A percentile compares a stretch with the other conserved stretches of the same genome.
Conservation (phyloP, 2,888 invertebrate genomes). For the Nomada flava region DNA sequence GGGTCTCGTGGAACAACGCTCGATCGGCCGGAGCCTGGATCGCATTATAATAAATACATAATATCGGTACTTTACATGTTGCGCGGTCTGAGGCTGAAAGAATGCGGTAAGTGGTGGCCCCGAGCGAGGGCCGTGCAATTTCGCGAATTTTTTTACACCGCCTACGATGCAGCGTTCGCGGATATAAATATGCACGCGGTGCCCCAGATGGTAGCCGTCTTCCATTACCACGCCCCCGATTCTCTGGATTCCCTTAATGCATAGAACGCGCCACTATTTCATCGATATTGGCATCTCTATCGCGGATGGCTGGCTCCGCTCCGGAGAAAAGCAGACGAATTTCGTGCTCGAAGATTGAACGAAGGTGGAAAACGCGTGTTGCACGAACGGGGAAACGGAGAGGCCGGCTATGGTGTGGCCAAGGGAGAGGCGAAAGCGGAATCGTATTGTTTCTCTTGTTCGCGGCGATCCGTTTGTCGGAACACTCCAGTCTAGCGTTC, state of each 20-base stretch:
- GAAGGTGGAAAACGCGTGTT: not conserved
- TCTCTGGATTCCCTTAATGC: slow-evolving; percentile 32
- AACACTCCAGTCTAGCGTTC: slow-evolving; percentile 82
- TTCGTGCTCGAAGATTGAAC: slow-evolving; percentile 3
- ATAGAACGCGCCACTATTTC: slow-evolving; percentile 31
- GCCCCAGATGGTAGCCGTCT: slow-evolving; percentile 55
- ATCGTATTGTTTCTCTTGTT: slow-evolving; percentile 80
- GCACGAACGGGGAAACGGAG: slow-evolving; percentile 14
- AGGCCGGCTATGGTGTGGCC: slow-evolving; percentile 19
- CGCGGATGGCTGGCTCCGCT: not conserved
- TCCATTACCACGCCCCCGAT: slow-evolving; percentile 58
- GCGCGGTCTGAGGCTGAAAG: slow-evolving; percentile 55
- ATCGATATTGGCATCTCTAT: slow-evolving; percentile 39
- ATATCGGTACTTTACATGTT: slow-evolving; percentile 80
- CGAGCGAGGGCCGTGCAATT: slow-evolving; percentile 71
- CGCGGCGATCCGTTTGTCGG: slow-evolving; percentile 81
- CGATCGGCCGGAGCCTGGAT: slow-evolving; percentile 61
- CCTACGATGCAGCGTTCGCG: slow-evolving; percentile 44
- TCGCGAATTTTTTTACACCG: slow-evolving; percentile 70
- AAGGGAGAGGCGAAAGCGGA: slow-evolving; percentile 30
- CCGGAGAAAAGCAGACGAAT: not conserved
- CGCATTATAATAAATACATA: slow-evolving; percentile 81
- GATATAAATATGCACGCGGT: slow-evolving; percentile 47
- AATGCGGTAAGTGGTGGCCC: slow-evolving; percentile 67
- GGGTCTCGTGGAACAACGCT: slow-evolving; percentile 33